Conservation (phyloP, 92 coral and sea anemone genomes). For the Paramuricea clavata region DNA sequence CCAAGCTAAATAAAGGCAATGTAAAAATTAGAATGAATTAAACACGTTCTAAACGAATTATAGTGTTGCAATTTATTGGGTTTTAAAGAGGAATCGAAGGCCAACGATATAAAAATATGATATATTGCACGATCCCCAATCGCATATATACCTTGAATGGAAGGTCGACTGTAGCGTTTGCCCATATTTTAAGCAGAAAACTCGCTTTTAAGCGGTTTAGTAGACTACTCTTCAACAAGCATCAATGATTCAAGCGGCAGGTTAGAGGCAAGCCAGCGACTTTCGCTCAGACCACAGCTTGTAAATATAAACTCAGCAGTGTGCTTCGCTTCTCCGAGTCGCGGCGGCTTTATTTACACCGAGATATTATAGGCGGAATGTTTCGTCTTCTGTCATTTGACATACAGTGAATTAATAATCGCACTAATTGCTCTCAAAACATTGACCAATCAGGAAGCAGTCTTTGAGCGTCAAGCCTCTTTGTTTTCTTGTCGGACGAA, state of each 20-base stretch:
- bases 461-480: slow-evolving; percentile 6
- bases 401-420: slow-evolving; percentile 50
- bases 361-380: slow-evolving; percentile 28
- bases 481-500: background rate
- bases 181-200: slow-evolving; percentile 21
- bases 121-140: background rate
- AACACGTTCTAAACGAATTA: background rate
- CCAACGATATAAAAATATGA: background rate
- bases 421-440: slow-evolving; percentile 44
- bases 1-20: slow-evolving; percentile 83
- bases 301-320: slow-evolving; percentile 9
- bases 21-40: background rate
- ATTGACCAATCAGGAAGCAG: slow-evolving; percentile 19
- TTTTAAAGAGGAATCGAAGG: background rate
- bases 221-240: background rate
- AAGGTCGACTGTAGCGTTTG: slow-evolving; percentile 40
- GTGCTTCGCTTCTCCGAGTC: background rate
- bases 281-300: slow-evolving; percentile 20
- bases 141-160: slow-evolving; percentile 34
- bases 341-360: slow-evolving; percentile 17
- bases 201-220: slow-evolving; percentile 17
- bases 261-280: no score
- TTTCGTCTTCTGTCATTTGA: slow-evolving; percentile 38
- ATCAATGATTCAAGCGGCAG: no score
- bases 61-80: background rate